Evolutionary conservation across 1,140 invertebrate genomes (phyloP).

Genomic region (Drosophila pachea): DNA sequence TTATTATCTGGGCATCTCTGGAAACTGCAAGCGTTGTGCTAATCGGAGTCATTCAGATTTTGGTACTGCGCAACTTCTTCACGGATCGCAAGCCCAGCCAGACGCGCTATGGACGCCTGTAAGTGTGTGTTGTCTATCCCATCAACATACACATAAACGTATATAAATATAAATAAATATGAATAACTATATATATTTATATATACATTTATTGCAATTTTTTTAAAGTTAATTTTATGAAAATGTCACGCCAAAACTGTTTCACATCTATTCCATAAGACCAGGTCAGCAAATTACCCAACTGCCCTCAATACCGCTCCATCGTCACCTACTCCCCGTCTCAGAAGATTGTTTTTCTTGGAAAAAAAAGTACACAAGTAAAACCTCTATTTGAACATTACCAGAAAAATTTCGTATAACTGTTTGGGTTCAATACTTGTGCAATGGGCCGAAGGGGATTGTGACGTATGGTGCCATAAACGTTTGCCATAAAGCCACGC

Average conservation of each 20-base stretch:
- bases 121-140: constrained; percentile 33
- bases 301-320: background rate
- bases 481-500: constrained; percentile 23
- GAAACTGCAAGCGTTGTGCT: constrained; percentile 92
- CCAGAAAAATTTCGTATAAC: background rate
- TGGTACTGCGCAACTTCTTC: constrained; percentile 96
- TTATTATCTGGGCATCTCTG: constrained; percentile 94
- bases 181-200: background rate
- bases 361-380: background rate
- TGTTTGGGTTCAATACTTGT: background rate
- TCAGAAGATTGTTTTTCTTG: constrained; percentile 9
- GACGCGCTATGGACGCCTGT: constrained; percentile 64
- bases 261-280: constrained; percentile 11
- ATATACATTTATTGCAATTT: constrained; percentile 1
- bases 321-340: background rate
- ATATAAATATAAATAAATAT: background rate
- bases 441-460: background rate
- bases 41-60: constrained; percentile 93
- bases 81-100: constrained; percentile 87
- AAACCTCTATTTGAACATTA: background rate
- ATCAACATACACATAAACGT: constrained; percentile 2
- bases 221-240: constrained; percentile 14
- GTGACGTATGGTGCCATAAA: constrained; percentile 29
- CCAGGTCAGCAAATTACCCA: background rate
- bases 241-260: background rate